These are phyloP conservation scores for Synanthedon tipuliformis DNA, from an alignment of 2,888 invertebrate species.

Conservation along the genomic window DNA sequence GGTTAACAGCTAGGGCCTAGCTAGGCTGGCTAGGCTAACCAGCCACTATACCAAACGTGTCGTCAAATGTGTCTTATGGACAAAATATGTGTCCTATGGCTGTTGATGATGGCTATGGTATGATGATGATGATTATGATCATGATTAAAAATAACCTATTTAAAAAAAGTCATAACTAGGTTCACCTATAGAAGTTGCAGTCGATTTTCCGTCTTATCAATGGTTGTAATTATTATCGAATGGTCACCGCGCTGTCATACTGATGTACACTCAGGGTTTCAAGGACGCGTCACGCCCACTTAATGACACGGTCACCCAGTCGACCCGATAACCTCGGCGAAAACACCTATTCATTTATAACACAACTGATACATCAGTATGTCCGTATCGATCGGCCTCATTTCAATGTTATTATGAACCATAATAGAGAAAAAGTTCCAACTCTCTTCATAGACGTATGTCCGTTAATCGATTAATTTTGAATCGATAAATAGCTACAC, in stretches of 20 bases:
- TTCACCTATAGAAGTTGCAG: too few species aligned
- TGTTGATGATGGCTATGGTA: too few species aligned
- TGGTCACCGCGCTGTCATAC: background rate
- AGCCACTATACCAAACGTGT: too few species aligned
- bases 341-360: background rate
- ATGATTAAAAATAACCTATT: too few species aligned
- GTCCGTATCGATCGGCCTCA: background rate
- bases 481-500: background rate
- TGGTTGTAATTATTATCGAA: background rate
- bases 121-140: too few species aligned
- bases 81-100: too few species aligned
- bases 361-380: background rate
- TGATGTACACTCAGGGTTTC: background rate
- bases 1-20: too few species aligned
- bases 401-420: background rate
- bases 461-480: background rate
- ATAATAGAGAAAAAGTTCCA: background rate
- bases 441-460: background rate
- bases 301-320: conserved; percentile 19
- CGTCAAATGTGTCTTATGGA: too few species aligned
- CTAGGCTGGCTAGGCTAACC: too few species aligned
- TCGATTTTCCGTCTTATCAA: too few species aligned
- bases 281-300: conserved; percentile 8
- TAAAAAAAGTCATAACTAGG: too few species aligned
- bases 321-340: conserved; percentile 2